Percentiles rank a stretch among this genome's conserved stretches.
Evolutionary conservation across 1,140 invertebrate species (phyloP).

Genomic region (Drosophila micromelanica): DNA sequence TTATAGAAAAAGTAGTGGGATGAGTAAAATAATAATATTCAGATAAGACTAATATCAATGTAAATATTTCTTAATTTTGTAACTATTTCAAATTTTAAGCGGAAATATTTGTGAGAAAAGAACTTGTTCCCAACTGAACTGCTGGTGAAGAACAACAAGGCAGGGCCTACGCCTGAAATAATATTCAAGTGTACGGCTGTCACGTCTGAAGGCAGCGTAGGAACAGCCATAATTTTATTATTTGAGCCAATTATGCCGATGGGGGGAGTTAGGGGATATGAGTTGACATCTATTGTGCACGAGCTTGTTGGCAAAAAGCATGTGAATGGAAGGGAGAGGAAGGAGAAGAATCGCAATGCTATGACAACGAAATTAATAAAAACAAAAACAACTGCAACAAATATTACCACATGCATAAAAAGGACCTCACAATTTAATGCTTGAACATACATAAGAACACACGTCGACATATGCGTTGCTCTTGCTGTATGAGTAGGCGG

Average conservation of each 20-base stretch:
- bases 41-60: no score
- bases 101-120: no score
- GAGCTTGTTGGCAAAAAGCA: not conserved
- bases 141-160: no score
- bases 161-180: no score
- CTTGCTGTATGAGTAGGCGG: constrained; percentile 6
- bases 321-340: not conserved
- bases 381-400: constrained; percentile 45
- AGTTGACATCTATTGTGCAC: not conserved
- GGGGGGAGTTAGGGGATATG: not conserved
- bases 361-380: constrained; percentile 75
- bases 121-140: no score
- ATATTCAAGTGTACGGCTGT: no score
- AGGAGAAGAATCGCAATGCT: constrained; percentile 29
- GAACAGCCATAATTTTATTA: not conserved
- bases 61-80: no score
- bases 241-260: constrained; percentile 8
- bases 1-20: no score
- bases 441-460: constrained; percentile 68
- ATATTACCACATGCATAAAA: constrained; percentile 76
- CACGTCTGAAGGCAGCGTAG: no score
- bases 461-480: constrained; percentile 64
- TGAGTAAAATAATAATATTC: no score
- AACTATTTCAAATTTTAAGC: no score
- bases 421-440: constrained; percentile 74